These are phyloP conservation scores for Typhlomys cinereus DNA, from an alignment of 2,113 vertebrate genomes.

Conservation along the genomic window DNA sequence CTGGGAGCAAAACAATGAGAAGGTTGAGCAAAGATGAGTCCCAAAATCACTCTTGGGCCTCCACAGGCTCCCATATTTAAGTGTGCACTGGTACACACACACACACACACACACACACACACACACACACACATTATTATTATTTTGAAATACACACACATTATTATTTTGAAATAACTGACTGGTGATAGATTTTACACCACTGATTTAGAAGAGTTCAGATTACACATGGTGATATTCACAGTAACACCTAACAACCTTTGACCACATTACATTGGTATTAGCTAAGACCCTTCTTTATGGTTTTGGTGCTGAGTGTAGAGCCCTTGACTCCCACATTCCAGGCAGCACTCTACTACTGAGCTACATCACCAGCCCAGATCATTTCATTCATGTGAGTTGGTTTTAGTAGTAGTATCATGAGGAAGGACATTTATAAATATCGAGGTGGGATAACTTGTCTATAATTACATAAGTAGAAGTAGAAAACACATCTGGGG, in stretches of 20 bases:
- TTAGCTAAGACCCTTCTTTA: not conserved
- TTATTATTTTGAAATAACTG: not conserved
- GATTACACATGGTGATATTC: not conserved
- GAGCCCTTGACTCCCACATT: not conserved
- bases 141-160: too few species aligned
- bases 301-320: not conserved
- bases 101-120: too few species aligned
- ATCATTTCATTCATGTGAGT: not conserved
- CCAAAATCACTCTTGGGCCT: too few species aligned
- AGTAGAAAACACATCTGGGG: not conserved
- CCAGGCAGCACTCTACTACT: too few species aligned
- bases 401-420: not conserved
- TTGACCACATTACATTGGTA: not conserved
- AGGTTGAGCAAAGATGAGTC: too few species aligned
- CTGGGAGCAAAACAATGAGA: too few species aligned
- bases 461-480: not conserved
- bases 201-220: not conserved
- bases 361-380: not conserved
- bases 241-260: not conserved
- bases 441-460: not conserved
- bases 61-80: too few species aligned
- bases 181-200: not conserved
- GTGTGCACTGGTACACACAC: too few species aligned
- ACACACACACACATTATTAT: too few species aligned
- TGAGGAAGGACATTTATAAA: not conserved